phyloP scores from a whole-genome alignment of 2,888 invertebrate species.

The Patella ulyssiponensis region DNA sequence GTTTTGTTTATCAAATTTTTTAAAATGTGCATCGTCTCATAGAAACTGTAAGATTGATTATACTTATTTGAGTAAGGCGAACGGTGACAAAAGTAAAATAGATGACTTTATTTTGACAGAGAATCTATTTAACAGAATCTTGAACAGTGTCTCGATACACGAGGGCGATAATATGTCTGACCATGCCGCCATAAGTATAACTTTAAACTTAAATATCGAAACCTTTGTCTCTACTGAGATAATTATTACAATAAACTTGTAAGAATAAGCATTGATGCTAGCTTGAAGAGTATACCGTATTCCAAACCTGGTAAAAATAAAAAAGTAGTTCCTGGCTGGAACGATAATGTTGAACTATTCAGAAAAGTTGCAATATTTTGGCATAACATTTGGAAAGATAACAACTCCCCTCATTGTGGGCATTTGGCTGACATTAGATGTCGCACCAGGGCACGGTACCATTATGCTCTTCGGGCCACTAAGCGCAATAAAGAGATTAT shows the following conservation, averaged over 20 bases:
- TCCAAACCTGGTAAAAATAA: background rate
- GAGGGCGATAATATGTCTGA: background rate
- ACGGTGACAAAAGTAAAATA: background rate
- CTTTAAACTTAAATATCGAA: background rate
- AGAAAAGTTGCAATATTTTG: background rate
- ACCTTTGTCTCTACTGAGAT: background rate
- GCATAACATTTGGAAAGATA: background rate
- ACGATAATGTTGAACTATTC: background rate
- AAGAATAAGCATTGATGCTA: background rate
- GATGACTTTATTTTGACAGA: background rate
- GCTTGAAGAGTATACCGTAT: background rate
- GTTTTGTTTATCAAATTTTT: too few relatives aligned
- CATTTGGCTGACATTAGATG: background rate
- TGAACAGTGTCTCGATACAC: background rate
- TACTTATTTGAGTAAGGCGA: background rate
- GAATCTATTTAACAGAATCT: background rate
- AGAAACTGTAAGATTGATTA: background rate
- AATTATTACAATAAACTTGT: background rate
- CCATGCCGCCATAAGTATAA: background rate
- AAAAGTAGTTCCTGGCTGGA: background rate
- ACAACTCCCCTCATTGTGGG: background rate
- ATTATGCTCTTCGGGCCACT: background rate
- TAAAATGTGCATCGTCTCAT: background rate
- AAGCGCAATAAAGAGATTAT: background rate
- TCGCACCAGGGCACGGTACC: background rate